Percentiles rank a stretch among this genome's conserved stretches.
These are phyloP conservation scores for Sarcophaga peregrina DNA, from an alignment of 1,140 invertebrate genomes.

Conservation along the genomic window DNA sequence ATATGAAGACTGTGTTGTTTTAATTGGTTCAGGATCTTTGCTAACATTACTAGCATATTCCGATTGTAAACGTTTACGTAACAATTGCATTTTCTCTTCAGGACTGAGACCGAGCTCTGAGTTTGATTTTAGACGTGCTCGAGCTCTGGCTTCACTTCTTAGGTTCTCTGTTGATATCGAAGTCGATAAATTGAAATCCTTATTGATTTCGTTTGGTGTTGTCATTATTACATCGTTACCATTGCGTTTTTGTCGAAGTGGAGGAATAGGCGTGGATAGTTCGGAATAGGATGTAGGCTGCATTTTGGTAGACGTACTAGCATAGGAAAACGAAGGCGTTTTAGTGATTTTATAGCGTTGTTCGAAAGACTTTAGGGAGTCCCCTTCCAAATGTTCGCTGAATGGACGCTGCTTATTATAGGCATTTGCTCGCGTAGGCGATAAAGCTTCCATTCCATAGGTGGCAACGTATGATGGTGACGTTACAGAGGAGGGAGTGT, in stretches of 20 bases:
- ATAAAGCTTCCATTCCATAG: constrained; percentile 45
- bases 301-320: constrained; percentile 35
- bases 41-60: constrained; percentile 49
- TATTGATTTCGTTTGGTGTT: constrained; percentile 16
- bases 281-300: constrained; percentile 43
- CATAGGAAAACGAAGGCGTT: constrained; percentile 54
- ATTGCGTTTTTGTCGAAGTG: constrained; percentile 46
- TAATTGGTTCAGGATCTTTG: constrained; percentile 44
- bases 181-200: constrained; percentile 52
- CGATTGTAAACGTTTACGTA: constrained; percentile 63
- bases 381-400: constrained; percentile 57
- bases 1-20: constrained; percentile 41
- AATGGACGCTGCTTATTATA: constrained; percentile 57
- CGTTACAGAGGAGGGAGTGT: constrained; percentile 54
- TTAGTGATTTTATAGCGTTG: constrained; percentile 58
- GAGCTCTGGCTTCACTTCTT: constrained; percentile 74
- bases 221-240: background rate
- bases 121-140: constrained; percentile 78
- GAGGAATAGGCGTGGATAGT: constrained; percentile 52
- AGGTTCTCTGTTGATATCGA: constrained; percentile 70
- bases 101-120: constrained; percentile 79
- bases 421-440: constrained; percentile 34
- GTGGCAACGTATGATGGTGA: constrained; percentile 59
- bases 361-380: constrained; percentile 50
- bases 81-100: constrained; percentile 73